Conservation (phyloP, 30 jellyfish, hydroid and myxozoan species). For the Chironex yamaguchii region DNA sequence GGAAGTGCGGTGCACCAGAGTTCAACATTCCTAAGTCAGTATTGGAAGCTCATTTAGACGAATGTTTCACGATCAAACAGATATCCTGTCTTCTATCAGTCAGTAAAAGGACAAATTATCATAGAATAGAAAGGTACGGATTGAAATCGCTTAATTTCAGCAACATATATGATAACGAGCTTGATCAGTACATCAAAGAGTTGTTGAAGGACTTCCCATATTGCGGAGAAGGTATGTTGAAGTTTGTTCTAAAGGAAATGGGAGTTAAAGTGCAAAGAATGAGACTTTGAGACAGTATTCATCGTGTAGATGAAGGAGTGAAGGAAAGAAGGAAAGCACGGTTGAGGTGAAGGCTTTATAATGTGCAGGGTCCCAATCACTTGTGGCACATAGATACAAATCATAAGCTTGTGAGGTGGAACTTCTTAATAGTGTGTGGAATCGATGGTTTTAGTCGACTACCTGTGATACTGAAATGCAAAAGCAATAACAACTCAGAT, state of each 20-base stretch:
- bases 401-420: constrained; percentile 71
- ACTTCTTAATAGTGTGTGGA: constrained; percentile 47
- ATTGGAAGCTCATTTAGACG: constrained; percentile 29
- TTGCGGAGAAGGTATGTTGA: not conserved
- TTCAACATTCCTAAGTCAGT: constrained; percentile 16
- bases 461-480: constrained; percentile 57
- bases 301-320: too few relatives aligned
- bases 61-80: constrained; percentile 19
- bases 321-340: constrained; percentile 26
- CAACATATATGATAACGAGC: constrained; percentile 35
- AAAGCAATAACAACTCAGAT: constrained; percentile 39
- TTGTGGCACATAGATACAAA: constrained; percentile 78
- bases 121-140: constrained; percentile 62
- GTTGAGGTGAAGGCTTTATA: constrained; percentile 53
- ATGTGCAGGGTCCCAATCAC: constrained; percentile 74
- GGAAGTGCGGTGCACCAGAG: constrained; percentile 65
- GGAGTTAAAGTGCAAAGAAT: constrained; percentile 1
- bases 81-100: constrained; percentile 32
- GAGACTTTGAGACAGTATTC: not conserved
- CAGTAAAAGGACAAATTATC: constrained; percentile 52
- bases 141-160: constrained; percentile 15
- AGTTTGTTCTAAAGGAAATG: not conserved
- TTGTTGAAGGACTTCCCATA: too few relatives aligned
- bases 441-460: constrained; percentile 71
- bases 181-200: too few relatives aligned